These are phyloP conservation scores for Griposia aprilina DNA, from an alignment of 2,888 invertebrate species.

Conservation along the genomic window DNA sequence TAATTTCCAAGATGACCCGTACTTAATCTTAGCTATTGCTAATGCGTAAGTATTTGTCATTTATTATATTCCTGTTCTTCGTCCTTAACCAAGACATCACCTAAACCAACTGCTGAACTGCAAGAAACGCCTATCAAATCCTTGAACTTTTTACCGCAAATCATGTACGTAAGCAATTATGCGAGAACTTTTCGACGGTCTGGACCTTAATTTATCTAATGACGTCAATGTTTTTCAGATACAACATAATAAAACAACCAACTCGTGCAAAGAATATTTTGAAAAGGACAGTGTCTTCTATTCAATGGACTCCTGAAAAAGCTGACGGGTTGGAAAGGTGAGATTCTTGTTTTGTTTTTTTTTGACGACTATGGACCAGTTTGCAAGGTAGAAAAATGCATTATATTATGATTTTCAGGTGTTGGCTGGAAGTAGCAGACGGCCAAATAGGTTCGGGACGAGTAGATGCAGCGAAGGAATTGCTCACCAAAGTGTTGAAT, in stretches of 20 bases:
- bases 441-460: slow-evolving; percentile 93
- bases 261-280: slow-evolving; percentile 98
- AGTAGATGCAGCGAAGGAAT: slow-evolving; percentile 95
- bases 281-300: slow-evolving; percentile 95
- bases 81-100: not conserved
- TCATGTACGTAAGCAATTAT: not conserved
- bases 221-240: slow-evolving; percentile 84
- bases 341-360: not conserved
- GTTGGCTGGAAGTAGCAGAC: slow-evolving; percentile 98
- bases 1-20: slow-evolving; percentile 94
- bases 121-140: not conserved
- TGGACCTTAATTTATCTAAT: not conserved
- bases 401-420: slow-evolving; percentile 84
- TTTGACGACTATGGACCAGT: not conserved
- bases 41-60: slow-evolving; percentile 88
- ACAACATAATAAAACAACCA: slow-evolving; percentile 96
- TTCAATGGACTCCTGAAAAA: slow-evolving; percentile 98
- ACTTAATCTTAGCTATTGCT: slow-evolving; percentile 96
- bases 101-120: not conserved
- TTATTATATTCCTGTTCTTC: not conserved
- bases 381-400: not conserved
- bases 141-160: not conserved
- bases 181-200: not conserved
- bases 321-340: slow-evolving; percentile 97
- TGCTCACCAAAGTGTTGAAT: slow-evolving; percentile 94